Evolutionary conservation across 2,797 vertebrate genomes (phyloP).

Genomic region (Fistularia tabacaria): DNA sequence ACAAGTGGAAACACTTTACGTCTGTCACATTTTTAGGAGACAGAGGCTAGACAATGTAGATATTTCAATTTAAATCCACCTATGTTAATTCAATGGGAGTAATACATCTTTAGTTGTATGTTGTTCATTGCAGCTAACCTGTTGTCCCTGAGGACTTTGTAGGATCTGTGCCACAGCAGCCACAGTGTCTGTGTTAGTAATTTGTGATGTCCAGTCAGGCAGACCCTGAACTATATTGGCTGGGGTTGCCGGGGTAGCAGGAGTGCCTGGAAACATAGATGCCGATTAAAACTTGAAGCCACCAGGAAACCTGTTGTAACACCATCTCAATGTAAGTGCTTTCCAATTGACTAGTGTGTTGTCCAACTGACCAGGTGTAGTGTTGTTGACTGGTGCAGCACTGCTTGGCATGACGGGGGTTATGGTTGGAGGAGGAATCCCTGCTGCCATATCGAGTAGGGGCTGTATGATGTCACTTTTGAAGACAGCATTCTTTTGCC

Average conservation of each 20-base stretch:
- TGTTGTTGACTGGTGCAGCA: conserved; percentile 85
- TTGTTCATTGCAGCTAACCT: conserved; percentile 76
- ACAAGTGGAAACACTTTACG: conserved; percentile 8
- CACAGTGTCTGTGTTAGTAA: conserved; percentile 94
- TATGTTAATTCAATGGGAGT: too few species aligned
- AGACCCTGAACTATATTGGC: conserved; percentile 91
- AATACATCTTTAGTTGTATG: not conserved
- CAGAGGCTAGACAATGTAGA: not conserved
- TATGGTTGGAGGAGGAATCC: conserved; percentile 88
- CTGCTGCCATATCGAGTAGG: conserved; percentile 95
- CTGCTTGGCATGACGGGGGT: conserved; percentile 88
- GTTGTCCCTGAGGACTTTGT: conserved; percentile 97
- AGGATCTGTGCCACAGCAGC: conserved; percentile 97
- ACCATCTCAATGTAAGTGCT: not conserved
- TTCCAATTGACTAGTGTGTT: not conserved
- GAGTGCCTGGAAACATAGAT: conserved; percentile 80
- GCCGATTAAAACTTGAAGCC: not conserved
- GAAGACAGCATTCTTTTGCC: conserved; percentile 99
- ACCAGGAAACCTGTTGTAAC: not conserved
- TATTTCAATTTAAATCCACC: not conserved
- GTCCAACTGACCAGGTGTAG: conserved; percentile 88
- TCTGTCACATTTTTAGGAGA: not conserved
- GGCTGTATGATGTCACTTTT: conserved; percentile 99
- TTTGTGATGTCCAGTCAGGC: conserved; percentile 97
- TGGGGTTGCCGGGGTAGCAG: conserved; percentile 94